Conservation (phyloP, 2,113 vertebrate species). For the Edolisoma coerulescens region DNA sequence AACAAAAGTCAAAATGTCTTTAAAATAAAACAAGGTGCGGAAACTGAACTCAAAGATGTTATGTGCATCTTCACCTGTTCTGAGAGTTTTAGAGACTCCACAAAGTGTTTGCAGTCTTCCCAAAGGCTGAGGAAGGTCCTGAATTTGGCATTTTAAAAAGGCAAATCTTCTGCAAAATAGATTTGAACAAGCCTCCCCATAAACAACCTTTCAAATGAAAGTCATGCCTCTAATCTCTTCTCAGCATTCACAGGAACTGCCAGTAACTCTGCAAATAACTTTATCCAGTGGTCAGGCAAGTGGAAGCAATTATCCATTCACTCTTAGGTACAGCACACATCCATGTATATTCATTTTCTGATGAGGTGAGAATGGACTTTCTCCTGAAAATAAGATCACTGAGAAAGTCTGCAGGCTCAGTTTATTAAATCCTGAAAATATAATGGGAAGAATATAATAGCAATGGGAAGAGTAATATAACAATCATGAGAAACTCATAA, state of each 20-base stretch:
- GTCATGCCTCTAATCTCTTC: neutral
- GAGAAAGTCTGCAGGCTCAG: neutral
- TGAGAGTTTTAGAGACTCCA: neutral
- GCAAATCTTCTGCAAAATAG: neutral
- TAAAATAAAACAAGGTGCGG: neutral
- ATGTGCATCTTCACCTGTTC: neutral
- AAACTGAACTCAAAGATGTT: neutral
- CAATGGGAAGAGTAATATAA: neutral
- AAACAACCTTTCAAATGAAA: neutral
- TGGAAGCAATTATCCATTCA: conserved; percentile 37
- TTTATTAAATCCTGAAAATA: conserved; percentile 25
- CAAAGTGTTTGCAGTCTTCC: neutral
- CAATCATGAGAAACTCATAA: neutral
- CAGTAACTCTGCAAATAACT: conserved; percentile 40
- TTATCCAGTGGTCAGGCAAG: conserved; percentile 41
- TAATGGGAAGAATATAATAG: neutral
- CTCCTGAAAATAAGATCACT: conserved; percentile 4
- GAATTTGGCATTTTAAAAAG: neutral
- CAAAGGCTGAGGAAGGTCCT: neutral
- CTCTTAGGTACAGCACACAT: conserved; percentile 11
- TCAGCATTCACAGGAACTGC: conserved; percentile 2
- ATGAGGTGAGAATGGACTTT: conserved; percentile 1
- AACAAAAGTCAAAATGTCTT: neutral
- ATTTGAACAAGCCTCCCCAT: neutral
- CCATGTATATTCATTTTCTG: conserved; percentile 38